These are phyloP conservation scores for Hesperia comma DNA, from an alignment of 2,888 invertebrate genomes.

Conservation along the genomic window DNA sequence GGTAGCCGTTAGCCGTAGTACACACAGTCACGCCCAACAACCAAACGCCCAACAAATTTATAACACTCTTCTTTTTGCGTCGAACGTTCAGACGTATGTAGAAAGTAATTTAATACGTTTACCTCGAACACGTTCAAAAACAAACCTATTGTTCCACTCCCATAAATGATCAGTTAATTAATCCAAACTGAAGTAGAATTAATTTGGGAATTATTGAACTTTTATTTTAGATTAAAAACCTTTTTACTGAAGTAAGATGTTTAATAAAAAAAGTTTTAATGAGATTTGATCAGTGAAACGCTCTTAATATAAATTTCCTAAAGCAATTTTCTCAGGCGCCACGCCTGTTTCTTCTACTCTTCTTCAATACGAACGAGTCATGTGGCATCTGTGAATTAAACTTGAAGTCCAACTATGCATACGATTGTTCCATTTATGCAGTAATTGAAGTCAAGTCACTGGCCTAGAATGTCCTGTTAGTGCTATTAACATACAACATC, in stretches of 20 bases:
- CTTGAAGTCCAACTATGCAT: slow-evolving; percentile 26
- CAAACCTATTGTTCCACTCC: not conserved
- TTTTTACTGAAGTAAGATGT: slow-evolving; percentile 72
- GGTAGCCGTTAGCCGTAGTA: not conserved
- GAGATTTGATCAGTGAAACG: slow-evolving; percentile 75
- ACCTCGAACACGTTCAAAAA: not conserved
- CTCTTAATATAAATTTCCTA: slow-evolving; percentile 66
- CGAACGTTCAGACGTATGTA: not conserved
- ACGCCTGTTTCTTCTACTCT: slow-evolving; percentile 51
- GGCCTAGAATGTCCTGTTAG: slow-evolving; percentile 17
- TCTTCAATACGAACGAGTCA: slow-evolving; percentile 42
- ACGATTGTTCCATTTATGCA: slow-evolving; percentile 24
- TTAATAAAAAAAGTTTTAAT: slow-evolving; percentile 82
- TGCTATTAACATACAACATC: slow-evolving; percentile 26
- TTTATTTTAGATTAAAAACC: slow-evolving; percentile 65
- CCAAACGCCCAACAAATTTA: not conserved
- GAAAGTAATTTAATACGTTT: not conserved
- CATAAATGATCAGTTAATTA: not conserved
- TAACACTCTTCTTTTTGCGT: not conserved
- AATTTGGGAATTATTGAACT: slow-evolving; percentile 61
- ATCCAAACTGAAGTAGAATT: slow-evolving; percentile 43
- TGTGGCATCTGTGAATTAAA: slow-evolving; percentile 10
- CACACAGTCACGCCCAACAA: not conserved
- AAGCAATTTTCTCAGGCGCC: slow-evolving; percentile 59
- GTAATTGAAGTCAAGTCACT: slow-evolving; percentile 18